Evolutionary conservation across 1,140 invertebrate genomes (phyloP).

Genomic region (Andricus grossulariae): DNA sequence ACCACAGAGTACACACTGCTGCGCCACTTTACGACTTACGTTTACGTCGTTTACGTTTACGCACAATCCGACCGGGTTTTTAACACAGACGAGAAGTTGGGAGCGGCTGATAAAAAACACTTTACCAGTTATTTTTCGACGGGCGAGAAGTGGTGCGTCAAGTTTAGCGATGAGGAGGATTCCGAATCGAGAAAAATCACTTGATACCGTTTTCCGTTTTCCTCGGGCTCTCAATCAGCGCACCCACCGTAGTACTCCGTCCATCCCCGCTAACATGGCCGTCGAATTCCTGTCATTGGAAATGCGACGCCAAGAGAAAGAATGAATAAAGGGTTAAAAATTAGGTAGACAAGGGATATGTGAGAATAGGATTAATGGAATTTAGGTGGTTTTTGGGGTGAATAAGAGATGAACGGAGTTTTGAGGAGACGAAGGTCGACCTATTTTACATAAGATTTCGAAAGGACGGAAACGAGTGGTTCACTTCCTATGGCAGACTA

Average conservation of each 20-base stretch:
- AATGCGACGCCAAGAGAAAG: not conserved
- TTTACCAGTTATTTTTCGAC: slow-evolving; percentile 40
- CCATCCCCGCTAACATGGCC: slow-evolving; percentile 44
- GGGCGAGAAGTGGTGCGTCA: not conserved
- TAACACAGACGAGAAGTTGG: not conserved
- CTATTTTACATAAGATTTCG: not conserved
- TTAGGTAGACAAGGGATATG: too few relatives aligned
- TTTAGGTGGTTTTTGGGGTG: not conserved
- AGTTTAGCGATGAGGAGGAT: slow-evolving; percentile 6
- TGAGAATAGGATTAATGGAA: not conserved
- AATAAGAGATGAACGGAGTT: not conserved
- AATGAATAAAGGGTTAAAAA: not conserved
- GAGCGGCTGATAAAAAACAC: not conserved
- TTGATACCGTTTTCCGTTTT: slow-evolving; percentile 8
- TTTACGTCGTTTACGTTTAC: slow-evolving; percentile 2
- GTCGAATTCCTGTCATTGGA: slow-evolving; percentile 37
- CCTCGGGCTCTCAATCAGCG: slow-evolving; percentile 36
- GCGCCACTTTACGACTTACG: slow-evolving; percentile 51
- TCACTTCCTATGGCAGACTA: not conserved
- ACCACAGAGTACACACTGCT: slow-evolving; percentile 50
- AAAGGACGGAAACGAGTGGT: not conserved
- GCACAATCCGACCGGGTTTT: slow-evolving; percentile 16
- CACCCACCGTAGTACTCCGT: slow-evolving; percentile 35
- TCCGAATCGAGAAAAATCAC: not conserved
- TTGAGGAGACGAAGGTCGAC: not conserved